Evolutionary conservation across 2,113 vertebrate species (phyloP).

Genomic region (Nasalis larvatus): DNA sequence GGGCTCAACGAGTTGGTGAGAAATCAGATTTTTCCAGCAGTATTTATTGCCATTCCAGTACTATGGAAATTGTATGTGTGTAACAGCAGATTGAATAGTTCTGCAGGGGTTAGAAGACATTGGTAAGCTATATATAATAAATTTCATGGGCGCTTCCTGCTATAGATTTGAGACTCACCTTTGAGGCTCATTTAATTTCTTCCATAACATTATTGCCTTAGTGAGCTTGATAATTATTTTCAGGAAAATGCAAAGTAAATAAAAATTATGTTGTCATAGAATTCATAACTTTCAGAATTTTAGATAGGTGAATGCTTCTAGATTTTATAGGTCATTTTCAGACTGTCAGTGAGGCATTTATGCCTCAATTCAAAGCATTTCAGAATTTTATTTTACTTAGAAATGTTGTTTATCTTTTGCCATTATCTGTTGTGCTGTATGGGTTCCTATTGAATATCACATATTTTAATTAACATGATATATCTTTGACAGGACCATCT

Average conservation of each 20-base stretch:
- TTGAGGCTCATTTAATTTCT: constrained; percentile 17
- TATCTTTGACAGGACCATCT: background rate
- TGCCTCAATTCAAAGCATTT: background rate
- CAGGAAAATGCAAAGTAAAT: constrained; percentile 24
- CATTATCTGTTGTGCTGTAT: background rate
- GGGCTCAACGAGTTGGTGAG: constrained; percentile 15
- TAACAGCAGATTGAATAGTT: background rate
- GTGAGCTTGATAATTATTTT: background rate
- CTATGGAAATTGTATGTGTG: constrained; percentile 24
- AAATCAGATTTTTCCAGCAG: constrained; percentile 5
- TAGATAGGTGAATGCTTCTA: background rate
- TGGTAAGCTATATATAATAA: background rate
- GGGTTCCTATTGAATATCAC: background rate
- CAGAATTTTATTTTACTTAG: background rate
- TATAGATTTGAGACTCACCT: background rate
- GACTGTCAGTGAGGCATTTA: background rate
- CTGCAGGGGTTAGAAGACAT: background rate
- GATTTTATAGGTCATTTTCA: background rate
- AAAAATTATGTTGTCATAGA: background rate
- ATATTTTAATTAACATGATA: background rate
- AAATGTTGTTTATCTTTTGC: background rate
- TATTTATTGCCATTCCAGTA: constrained; percentile 29
- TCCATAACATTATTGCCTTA: background rate
- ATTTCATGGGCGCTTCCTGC: background rate
- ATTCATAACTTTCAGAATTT: constrained; percentile 19